A percentile compares a stretch with the other conserved stretches of the same genome.
Conservation (phyloP, 2,888 invertebrate genomes). For the Thelaira solivaga region DNA sequence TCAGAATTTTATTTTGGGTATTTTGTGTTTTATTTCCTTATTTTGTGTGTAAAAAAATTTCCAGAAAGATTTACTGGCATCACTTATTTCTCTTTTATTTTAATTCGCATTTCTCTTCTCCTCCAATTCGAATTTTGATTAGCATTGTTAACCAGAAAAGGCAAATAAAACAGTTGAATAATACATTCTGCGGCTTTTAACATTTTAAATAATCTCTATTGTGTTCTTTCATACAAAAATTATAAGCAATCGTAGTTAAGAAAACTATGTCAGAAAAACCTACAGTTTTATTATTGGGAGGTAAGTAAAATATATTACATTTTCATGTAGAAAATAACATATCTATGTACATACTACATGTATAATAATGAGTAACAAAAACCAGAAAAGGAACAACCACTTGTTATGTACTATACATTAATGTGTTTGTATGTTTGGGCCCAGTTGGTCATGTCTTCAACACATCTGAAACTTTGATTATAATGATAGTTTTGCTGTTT, state of each 20-base stretch:
- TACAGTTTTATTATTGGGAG: constrained; percentile 75
- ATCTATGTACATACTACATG: constrained; percentile 24
- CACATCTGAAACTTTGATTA: too few species aligned
- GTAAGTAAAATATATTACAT: constrained; percentile 66
- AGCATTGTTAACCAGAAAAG: constrained; percentile 44
- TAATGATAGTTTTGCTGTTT: too few species aligned
- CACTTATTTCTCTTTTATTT: constrained; percentile 18
- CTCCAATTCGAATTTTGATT: constrained; percentile 1
- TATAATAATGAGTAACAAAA: constrained; percentile 49
- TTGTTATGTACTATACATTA: constrained; percentile 27
- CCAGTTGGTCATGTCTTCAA: too few species aligned
- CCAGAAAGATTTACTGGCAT: too few species aligned
- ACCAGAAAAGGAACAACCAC: constrained; percentile 23
- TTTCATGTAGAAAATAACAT: not conserved
- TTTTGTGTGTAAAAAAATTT: too few species aligned
- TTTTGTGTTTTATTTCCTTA: too few species aligned
- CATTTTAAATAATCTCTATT: too few species aligned
- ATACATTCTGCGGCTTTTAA: constrained; percentile 33
- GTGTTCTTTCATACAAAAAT: too few species aligned
- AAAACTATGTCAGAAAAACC: constrained; percentile 73
- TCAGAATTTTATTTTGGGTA: too few species aligned
- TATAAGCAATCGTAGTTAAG: too few species aligned
- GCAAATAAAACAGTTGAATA: not conserved
- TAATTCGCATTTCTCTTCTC: constrained; percentile 47
- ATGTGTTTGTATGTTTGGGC: not conserved